A percentile compares a stretch with the other conserved stretches of the same genome.
Evolutionary conservation across 1,140 invertebrate species (phyloP).

Genomic region (Pachyrhynchus sulphureomaculatus): DNA sequence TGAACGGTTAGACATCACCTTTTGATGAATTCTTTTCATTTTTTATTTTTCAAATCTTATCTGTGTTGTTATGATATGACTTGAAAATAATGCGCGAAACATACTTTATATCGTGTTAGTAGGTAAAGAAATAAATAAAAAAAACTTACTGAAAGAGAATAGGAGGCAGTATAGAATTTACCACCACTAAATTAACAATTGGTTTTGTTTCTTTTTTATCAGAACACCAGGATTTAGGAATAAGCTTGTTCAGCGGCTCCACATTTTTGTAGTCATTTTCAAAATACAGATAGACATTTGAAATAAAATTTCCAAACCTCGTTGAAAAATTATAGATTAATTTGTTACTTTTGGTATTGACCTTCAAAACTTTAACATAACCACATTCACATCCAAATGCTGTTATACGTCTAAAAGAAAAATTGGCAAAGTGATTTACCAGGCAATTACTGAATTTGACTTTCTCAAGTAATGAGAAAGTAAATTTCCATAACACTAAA

Average conservation of each 20-base stretch:
- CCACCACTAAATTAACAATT: slow-evolving; percentile 59
- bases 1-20: too few relatives aligned
- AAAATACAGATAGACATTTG: slow-evolving; percentile 59
- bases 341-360: slow-evolving; percentile 55
- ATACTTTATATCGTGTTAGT: too few relatives aligned
- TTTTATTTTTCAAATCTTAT: too few relatives aligned
- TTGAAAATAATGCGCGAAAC: too few relatives aligned
- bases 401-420: slow-evolving; percentile 57
- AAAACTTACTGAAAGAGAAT: slow-evolving; percentile 61
- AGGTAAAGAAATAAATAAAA: not conserved
- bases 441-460: too few relatives aligned
- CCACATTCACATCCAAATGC: slow-evolving; percentile 68
- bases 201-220: slow-evolving; percentile 9
- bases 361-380: slow-evolving; percentile 56
- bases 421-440: not conserved
- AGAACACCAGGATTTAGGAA: not conserved
- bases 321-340: slow-evolving; percentile 56
- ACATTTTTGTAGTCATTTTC: slow-evolving; percentile 42
- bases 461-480: too few relatives aligned
- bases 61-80: too few relatives aligned
- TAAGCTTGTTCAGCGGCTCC: slow-evolving; percentile 2
- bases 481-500: too few relatives aligned
- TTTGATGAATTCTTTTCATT: too few relatives aligned
- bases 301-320: slow-evolving; percentile 62
- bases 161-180: slow-evolving; percentile 59